Percentiles rank a stretch among this genome's conserved stretches.
Conservation (phyloP, 2,113 vertebrate genomes). For the Asarcornis scutulata region DNA sequence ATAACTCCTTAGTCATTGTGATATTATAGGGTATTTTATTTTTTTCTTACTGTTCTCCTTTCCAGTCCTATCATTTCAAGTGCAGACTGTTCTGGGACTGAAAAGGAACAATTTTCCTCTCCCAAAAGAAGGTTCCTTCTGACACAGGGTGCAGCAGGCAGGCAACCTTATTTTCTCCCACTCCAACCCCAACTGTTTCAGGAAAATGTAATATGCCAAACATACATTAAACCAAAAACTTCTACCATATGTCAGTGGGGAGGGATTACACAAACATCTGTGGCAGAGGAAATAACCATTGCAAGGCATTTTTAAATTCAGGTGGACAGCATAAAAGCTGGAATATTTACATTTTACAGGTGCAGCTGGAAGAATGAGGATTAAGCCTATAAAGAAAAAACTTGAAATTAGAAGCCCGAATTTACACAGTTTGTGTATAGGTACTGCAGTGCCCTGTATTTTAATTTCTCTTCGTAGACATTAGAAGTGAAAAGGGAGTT, state of each 20-base stretch:
- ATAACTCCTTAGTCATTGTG: background rate
- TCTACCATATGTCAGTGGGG: background rate
- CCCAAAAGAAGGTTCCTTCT: background rate
- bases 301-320: background rate
- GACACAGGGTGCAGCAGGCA: background rate
- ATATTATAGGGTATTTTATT: background rate
- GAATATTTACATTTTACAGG: background rate
- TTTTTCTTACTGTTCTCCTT: background rate
- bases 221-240: background rate
- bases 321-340: background rate
- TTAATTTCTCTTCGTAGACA: background rate
- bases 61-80: background rate
- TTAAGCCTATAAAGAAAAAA: background rate
- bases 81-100: background rate
- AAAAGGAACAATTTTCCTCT: background rate
- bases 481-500: background rate
- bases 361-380: background rate
- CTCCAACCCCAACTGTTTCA: background rate
- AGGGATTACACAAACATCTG: background rate
- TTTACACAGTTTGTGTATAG: background rate
- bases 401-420: background rate
- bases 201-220: background rate
- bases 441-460: background rate
- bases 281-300: background rate
- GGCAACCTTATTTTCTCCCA: background rate